phyloP scores from a whole-genome alignment of 1,140 invertebrate genomes.

The Drosophila malerkotliana region DNA sequence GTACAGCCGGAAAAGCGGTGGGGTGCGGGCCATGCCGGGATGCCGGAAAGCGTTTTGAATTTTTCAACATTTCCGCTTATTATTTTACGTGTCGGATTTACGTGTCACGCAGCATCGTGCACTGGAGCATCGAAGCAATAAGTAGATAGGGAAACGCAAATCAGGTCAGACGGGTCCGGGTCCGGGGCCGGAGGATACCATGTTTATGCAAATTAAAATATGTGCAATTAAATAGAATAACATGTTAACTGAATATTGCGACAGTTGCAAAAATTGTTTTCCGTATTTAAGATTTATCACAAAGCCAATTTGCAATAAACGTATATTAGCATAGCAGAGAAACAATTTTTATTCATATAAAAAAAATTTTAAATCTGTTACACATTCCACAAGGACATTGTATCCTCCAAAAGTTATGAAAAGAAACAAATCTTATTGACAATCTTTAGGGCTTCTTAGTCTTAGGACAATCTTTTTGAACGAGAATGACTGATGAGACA shows the following conservation, averaged over 20 bases:
- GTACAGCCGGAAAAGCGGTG: slow-evolving; percentile 5
- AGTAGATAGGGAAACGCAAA: slow-evolving; percentile 2
- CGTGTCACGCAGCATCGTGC: slow-evolving; percentile 63
- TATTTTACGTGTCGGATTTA: slow-evolving; percentile 78
- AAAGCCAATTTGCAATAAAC: slow-evolving; percentile 53
- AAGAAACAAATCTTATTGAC: not conserved
- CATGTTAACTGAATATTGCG: slow-evolving; percentile 61
- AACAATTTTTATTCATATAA: not conserved
- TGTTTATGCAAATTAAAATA: slow-evolving; percentile 73
- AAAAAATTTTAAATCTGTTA: not conserved
- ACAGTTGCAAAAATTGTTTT: slow-evolving; percentile 32
- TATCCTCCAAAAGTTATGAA: not conserved
- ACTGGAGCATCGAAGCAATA: slow-evolving; percentile 29
- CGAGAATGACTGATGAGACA: not conserved
- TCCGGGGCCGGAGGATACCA: slow-evolving; percentile 8
- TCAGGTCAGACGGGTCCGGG: not conserved
- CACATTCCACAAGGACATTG: not conserved
- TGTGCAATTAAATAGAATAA: slow-evolving; percentile 69
- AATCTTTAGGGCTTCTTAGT: not conserved
- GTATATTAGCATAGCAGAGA: slow-evolving; percentile 19
- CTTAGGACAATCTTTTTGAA: too few relatives aligned
- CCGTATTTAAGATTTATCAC: slow-evolving; percentile 15
- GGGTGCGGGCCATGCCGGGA: not conserved
- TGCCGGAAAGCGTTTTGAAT: slow-evolving; percentile 74
- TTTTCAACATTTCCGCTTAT: slow-evolving; percentile 83